Evolutionary conservation across 1,140 invertebrate genomes (phyloP).

Genomic region (Drusus annulatus): DNA sequence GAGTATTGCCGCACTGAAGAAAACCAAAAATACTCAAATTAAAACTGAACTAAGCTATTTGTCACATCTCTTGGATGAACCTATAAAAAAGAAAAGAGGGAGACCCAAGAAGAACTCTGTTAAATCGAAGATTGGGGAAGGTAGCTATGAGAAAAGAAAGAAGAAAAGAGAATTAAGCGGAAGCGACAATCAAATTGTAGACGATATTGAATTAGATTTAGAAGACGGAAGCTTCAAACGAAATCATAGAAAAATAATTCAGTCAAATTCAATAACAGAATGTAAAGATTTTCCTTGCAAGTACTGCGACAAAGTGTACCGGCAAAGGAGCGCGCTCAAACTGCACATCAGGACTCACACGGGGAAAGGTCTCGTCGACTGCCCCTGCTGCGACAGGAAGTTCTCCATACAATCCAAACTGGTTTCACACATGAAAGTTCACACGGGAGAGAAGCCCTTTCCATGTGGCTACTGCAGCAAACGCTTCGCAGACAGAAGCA

Average conservation of each 20-base stretch:
- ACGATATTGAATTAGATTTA: too few relatives aligned
- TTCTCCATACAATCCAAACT: slow-evolving; percentile 49
- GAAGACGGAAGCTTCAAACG: too few relatives aligned
- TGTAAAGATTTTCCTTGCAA: neutral
- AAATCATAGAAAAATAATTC: too few relatives aligned
- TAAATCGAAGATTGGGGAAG: neutral
- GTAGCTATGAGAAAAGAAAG: slow-evolving; percentile 32
- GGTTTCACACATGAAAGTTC: slow-evolving; percentile 44
- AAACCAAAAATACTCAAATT: slow-evolving; percentile 36
- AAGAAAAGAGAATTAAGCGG: slow-evolving; percentile 31
- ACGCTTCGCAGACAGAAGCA: slow-evolving; percentile 49
- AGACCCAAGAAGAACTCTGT: slow-evolving; percentile 23
- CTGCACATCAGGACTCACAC: slow-evolving; percentile 51
- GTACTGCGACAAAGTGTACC: slow-evolving; percentile 49
- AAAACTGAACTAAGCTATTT: slow-evolving; percentile 8
- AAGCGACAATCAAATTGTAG: too few relatives aligned
- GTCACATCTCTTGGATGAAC: slow-evolving; percentile 9
- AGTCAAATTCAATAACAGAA: too few relatives aligned
- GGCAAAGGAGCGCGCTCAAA: slow-evolving; percentile 51
- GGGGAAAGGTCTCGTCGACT: slow-evolving; percentile 46
- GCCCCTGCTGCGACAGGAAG: slow-evolving; percentile 48
- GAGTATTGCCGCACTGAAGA: slow-evolving; percentile 46
- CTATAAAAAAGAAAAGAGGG: slow-evolving; percentile 21
- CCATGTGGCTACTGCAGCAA: slow-evolving; percentile 47
- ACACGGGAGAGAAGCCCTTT: slow-evolving; percentile 45